Evolutionary conservation across 2,113 vertebrate species (phyloP).

Genomic region (Rhabdomys dilectus): DNA sequence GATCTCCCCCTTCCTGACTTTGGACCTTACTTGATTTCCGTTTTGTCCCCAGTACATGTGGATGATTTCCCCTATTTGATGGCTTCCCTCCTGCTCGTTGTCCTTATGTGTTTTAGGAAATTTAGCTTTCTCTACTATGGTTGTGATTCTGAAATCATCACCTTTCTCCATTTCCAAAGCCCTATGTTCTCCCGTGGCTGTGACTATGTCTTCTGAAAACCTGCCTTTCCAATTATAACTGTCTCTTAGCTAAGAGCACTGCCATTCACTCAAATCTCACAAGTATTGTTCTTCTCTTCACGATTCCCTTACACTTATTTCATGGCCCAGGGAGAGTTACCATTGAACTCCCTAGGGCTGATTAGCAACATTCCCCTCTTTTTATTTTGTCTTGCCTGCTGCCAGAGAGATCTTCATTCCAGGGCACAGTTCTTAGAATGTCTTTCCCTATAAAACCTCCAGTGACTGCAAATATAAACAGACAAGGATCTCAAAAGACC

Average conservation of each 20-base stretch:
- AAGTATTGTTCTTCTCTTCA: neutral
- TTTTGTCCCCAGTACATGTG: too few species aligned
- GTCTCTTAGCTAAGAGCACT: neutral
- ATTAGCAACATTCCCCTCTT: neutral
- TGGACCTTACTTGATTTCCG: neutral
- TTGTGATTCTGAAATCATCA: neutral
- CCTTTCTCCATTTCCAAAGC: neutral
- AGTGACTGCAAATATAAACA: neutral
- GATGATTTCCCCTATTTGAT: neutral
- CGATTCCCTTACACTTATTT: neutral
- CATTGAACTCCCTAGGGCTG: neutral
- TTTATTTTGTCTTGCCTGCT: neutral
- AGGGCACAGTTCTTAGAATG: neutral
- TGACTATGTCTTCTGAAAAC: neutral
- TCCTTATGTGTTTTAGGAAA: constrained; percentile 3
- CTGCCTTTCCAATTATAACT: neutral
- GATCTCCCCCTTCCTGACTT: neutral
- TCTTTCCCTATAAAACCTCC: neutral
- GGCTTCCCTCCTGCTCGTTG: neutral
- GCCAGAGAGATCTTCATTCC: neutral
- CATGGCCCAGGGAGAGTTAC: neutral
- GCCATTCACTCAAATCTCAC: neutral
- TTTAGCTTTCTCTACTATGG: neutral
- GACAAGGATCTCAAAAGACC: neutral
- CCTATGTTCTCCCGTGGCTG: neutral